phyloP scores from a whole-genome alignment of 2,113 vertebrate species.

The Apteryx owenii region DNA sequence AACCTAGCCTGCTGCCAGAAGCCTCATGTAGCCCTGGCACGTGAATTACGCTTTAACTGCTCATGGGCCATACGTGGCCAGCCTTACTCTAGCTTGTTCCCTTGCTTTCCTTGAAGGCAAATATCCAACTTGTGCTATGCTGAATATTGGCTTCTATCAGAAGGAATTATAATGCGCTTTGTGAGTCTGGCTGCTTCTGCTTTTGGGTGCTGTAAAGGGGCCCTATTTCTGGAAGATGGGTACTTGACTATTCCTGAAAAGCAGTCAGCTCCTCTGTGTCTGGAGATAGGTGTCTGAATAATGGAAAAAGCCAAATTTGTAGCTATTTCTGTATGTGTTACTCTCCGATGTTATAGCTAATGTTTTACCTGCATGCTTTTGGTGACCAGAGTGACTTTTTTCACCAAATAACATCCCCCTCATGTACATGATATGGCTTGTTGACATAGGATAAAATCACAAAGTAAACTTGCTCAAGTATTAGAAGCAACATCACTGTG shows the following conservation, averaged over 20 bases:
- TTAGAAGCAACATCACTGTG: background rate
- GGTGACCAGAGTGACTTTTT: background rate
- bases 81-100: background rate
- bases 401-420: background rate
- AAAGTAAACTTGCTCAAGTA: background rate
- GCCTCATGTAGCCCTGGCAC: background rate
- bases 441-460: background rate
- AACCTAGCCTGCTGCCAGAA: background rate
- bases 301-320: background rate
- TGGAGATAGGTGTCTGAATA: background rate
- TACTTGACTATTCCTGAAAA: conserved; percentile 26
- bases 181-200: background rate
- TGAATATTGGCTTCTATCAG: background rate
- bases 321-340: background rate
- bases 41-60: accelerated
- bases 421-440: background rate
- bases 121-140: background rate
- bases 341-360: background rate
- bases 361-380: background rate
- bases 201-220: background rate
- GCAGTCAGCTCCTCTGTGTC: background rate
- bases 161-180: accelerated
- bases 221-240: background rate
- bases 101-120: background rate
- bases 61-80: background rate